A percentile compares a stretch with the other conserved stretches of the same genome.
These are phyloP conservation scores for Galeruca laticollis DNA, from an alignment of 2,888 invertebrate species.

Conservation along the genomic window DNA sequence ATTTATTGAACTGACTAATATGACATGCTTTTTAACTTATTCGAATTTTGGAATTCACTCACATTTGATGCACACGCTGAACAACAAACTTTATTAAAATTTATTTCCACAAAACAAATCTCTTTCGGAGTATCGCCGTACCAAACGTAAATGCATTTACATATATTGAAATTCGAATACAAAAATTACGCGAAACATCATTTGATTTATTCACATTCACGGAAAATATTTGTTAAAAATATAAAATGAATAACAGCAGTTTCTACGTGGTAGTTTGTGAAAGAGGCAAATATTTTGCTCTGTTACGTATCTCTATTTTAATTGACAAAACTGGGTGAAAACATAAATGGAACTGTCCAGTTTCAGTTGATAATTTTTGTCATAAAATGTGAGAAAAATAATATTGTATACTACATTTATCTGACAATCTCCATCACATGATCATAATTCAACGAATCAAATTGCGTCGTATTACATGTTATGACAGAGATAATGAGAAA, in stretches of 20 bases:
- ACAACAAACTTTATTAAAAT: background rate
- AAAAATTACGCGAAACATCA: background rate
- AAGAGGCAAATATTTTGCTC: background rate
- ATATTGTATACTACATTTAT: too few relatives aligned
- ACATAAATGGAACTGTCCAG: too few relatives aligned
- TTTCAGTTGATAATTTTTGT: too few relatives aligned
- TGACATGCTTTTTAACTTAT: background rate
- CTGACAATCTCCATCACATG: too few relatives aligned
- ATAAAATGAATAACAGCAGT: background rate
- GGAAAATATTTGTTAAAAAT: background rate
- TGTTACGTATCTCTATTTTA: background rate
- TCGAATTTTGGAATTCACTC: background rate
- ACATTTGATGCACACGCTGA: background rate
- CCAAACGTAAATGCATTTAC: background rate
- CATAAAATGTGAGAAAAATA: too few relatives aligned
- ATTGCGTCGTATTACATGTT: too few relatives aligned
- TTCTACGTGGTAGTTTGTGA: too few relatives aligned
- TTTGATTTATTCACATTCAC: too few relatives aligned
- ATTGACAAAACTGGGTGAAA: too few relatives aligned
- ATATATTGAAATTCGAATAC: slow-evolving; percentile 2
- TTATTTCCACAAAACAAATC: background rate
- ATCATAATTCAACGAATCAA: too few relatives aligned
- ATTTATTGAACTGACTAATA: background rate
- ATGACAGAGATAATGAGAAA: too few relatives aligned
- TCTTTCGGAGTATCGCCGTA: background rate